phyloP scores from a whole-genome alignment of 2,888 invertebrate species.

The Epinotia nisella region DNA sequence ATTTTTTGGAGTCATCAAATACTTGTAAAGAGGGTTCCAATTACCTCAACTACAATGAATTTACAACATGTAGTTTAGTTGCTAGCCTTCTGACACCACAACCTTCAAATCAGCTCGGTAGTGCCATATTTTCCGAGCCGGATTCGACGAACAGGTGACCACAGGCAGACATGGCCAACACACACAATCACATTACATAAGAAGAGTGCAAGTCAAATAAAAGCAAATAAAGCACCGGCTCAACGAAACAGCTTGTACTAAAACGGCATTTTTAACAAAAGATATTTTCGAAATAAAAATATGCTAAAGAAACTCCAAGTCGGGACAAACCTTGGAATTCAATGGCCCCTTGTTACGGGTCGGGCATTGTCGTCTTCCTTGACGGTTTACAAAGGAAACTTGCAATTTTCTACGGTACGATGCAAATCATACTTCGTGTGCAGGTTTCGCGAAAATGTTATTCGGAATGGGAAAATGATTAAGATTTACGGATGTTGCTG shows the following conservation, averaged over 20 bases:
- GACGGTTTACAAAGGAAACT: slow-evolving; percentile 26
- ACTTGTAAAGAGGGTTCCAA: no score
- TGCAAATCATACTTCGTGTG: slow-evolving; percentile 41
- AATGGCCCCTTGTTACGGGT: slow-evolving; percentile 36
- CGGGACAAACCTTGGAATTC: slow-evolving; percentile 17
- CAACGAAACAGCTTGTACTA: slow-evolving; percentile 10
- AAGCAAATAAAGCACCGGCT: neutral
- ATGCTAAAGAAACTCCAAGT: slow-evolving; percentile 5
- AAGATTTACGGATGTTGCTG: neutral
- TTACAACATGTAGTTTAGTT: no score
- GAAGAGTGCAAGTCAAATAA: no score
- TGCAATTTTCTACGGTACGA: slow-evolving; percentile 29
- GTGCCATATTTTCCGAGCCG: no score
- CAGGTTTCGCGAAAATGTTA: slow-evolving; percentile 21
- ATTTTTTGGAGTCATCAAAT: no score
- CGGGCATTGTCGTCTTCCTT: slow-evolving; percentile 27
- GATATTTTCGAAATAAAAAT: slow-evolving; percentile 22
- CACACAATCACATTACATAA: no score
- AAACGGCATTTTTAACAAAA: slow-evolving; percentile 2
- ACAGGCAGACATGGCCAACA: no score
- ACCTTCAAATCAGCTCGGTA: no score
- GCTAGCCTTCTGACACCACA: no score
- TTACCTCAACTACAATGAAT: no score
- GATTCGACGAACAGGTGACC: no score
- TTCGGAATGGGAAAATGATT: slow-evolving; percentile 3